Percentiles rank a stretch among this genome's conserved stretches.
Evolutionary conservation across 2,797 vertebrate species (phyloP).

Genomic region (Champsocephalus esox): DNA sequence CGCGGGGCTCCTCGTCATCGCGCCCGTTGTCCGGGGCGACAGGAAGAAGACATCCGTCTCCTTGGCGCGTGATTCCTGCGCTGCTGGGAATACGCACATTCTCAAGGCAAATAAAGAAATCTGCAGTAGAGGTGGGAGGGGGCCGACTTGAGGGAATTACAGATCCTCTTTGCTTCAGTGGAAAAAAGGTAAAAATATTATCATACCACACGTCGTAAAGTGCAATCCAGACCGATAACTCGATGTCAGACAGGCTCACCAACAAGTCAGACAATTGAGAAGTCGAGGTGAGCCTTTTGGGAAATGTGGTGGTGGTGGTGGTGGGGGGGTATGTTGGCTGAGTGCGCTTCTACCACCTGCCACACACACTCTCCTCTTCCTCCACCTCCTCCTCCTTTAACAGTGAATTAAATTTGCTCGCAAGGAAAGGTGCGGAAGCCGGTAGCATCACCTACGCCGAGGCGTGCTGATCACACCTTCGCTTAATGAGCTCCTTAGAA

Average conservation of each 20-base stretch:
- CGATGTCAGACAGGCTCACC: conserved; percentile 74
- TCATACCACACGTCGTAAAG: conserved; percentile 62
- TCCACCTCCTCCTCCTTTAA: conserved; percentile 68
- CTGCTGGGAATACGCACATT: conserved; percentile 80
- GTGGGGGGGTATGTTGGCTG: conserved; percentile 47
- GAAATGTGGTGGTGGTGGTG: conserved; percentile 20
- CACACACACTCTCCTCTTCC: conserved; percentile 47
- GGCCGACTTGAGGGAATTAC: conserved; percentile 31
- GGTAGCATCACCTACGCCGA: conserved; percentile 77
- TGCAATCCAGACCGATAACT: conserved; percentile 64
- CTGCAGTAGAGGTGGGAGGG: conserved; percentile 46
- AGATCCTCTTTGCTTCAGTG: conserved; percentile 18
- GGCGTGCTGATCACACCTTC: conserved; percentile 87
- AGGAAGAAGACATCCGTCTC: conserved; percentile 84
- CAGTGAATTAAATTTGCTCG: conserved; percentile 84
- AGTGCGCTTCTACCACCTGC: conserved; percentile 67
- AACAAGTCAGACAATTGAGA: conserved; percentile 76
- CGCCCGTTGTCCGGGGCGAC: conserved; percentile 65
- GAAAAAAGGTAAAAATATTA: conserved; percentile 64
- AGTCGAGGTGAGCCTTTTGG: conserved; percentile 68
- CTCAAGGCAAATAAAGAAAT: conserved; percentile 79
- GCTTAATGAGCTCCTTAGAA: conserved; percentile 91
- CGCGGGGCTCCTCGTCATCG: conserved; percentile 77
- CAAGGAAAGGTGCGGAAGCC: conserved; percentile 70
- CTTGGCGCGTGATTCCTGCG: conserved; percentile 72